Conservation (phyloP, 2,888 invertebrate species). For the Phlogophora meticulosa region DNA sequence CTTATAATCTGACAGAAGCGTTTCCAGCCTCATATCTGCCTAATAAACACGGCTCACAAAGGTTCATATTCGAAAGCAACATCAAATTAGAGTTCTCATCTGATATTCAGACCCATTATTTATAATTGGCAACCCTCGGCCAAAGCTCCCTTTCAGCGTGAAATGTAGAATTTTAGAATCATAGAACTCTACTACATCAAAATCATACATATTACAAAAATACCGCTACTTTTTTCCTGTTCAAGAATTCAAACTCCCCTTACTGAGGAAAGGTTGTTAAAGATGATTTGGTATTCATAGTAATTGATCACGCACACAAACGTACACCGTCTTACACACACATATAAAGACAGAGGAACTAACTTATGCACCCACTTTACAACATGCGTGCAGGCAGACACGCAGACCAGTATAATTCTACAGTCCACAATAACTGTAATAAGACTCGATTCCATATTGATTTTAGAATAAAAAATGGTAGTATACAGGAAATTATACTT, state of each 20-base stretch:
- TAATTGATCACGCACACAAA: conserved; percentile 13
- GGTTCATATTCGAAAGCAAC: conserved; percentile 10
- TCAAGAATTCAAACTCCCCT: conserved; percentile 1
- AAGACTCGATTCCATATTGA: conserved; percentile 41
- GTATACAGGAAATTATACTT: conserved; percentile 18
- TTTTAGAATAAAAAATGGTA: conserved; percentile 43
- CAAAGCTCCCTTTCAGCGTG: conserved; percentile 1
- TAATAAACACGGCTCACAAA: no score
- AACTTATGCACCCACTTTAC: conserved; percentile 61
- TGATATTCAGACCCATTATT: conserved; percentile 27
- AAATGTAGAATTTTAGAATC: conserved; percentile 9
- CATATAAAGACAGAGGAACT: conserved; percentile 20
- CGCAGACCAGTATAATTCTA: conserved; percentile 51
- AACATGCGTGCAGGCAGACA: conserved; percentile 47
- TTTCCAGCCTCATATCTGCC: no score
- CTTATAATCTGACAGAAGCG: no score
- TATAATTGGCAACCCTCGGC: conserved; percentile 29
- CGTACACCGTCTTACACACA: conserved; percentile 1
- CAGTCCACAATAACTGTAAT: conserved; percentile 48
- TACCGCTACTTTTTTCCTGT: not conserved
- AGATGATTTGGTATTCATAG: conserved; percentile 29
- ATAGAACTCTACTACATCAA: not conserved
- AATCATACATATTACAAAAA: not conserved
- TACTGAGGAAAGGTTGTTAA: conserved; percentile 4
- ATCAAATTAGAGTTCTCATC: conserved; percentile 19